Percentiles rank a stretch among this genome's conserved stretches.
Evolutionary conservation across 1,140 invertebrate genomes (phyloP).

Genomic region (Cyrtorhinus lividipennis): DNA sequence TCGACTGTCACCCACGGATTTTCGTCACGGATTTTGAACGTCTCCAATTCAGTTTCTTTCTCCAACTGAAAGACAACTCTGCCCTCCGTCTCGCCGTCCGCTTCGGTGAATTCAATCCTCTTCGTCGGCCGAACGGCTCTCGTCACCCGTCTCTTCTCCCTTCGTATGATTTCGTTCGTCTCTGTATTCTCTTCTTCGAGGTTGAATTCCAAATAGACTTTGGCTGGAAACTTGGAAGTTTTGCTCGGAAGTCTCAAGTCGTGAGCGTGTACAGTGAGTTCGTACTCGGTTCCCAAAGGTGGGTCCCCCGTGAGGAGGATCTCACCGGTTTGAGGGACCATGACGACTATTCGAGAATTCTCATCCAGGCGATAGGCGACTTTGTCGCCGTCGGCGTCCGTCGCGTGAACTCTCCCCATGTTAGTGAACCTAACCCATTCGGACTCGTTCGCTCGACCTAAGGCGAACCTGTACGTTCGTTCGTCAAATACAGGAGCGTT

Average conservation of each 20-base stretch:
- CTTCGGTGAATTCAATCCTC: constrained; percentile 79
- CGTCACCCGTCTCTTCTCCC: constrained; percentile 65
- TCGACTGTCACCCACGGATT: constrained; percentile 89
- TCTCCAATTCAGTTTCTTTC: constrained; percentile 81
- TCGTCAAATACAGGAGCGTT: constrained; percentile 70
- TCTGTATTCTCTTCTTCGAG: constrained; percentile 39
- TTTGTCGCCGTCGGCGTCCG: constrained; percentile 73
- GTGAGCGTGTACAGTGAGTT: constrained; percentile 62
- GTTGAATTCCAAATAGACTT: constrained; percentile 58
- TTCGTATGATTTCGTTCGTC: constrained; percentile 35
- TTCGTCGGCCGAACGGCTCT: constrained; percentile 79
- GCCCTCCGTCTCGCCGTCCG: constrained; percentile 74
- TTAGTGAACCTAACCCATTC: constrained; percentile 45
- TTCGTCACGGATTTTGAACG: constrained; percentile 83
- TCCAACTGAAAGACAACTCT: constrained; percentile 78
- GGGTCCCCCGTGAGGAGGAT: constrained; percentile 64
- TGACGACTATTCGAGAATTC: constrained; percentile 61
- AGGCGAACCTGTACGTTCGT: constrained; percentile 59
- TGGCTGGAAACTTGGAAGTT: constrained; percentile 49
- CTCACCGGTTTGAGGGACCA: constrained; percentile 84
- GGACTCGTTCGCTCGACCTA: constrained; percentile 36
- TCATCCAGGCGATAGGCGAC: constrained; percentile 67
- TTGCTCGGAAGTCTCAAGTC: constrained; percentile 53
- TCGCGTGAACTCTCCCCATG: constrained; percentile 64
- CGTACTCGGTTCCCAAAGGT: constrained; percentile 45